phyloP scores from a whole-genome alignment of 2,888 invertebrate genomes.

The Brachypalpus laphriformis region DNA sequence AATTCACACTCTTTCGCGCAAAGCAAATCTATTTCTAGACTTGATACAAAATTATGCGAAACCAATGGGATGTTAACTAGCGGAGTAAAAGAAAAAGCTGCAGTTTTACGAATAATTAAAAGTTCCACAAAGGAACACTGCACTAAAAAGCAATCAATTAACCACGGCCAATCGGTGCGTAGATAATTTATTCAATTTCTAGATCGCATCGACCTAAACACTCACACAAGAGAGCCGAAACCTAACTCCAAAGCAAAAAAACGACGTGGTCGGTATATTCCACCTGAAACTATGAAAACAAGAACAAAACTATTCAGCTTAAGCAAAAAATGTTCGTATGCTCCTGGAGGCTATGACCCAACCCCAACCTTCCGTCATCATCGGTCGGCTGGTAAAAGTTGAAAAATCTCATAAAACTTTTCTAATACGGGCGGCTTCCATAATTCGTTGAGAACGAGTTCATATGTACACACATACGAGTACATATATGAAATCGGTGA shows the following conservation, averaged over 20 bases:
- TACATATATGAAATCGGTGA: no score
- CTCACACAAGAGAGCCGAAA: constrained; percentile 15
- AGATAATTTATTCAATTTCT: constrained; percentile 42
- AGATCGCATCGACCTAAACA: constrained; percentile 2
- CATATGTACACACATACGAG: no score
- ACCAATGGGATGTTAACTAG: background rate
- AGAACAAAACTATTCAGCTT: background rate
- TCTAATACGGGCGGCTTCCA: background rate
- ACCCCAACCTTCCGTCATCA: background rate
- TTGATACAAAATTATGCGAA: background rate
- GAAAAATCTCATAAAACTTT: constrained; percentile 54
- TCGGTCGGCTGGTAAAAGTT: background rate
- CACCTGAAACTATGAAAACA: constrained; percentile 11
- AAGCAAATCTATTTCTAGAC: background rate
- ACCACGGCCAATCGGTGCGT: constrained; percentile 23
- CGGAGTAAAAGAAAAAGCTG: no score
- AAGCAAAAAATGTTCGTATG: background rate
- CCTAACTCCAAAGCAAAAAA: constrained; percentile 4
- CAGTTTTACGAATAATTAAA: background rate
- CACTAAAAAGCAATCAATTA: constrained; percentile 16
- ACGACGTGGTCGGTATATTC: background rate
- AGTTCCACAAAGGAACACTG: background rate
- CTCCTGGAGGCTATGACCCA: background rate
- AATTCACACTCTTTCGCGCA: no score
- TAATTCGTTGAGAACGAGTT: background rate